Conservation (phyloP, 2,113 vertebrate genomes). For the Nicator chloris region DNA sequence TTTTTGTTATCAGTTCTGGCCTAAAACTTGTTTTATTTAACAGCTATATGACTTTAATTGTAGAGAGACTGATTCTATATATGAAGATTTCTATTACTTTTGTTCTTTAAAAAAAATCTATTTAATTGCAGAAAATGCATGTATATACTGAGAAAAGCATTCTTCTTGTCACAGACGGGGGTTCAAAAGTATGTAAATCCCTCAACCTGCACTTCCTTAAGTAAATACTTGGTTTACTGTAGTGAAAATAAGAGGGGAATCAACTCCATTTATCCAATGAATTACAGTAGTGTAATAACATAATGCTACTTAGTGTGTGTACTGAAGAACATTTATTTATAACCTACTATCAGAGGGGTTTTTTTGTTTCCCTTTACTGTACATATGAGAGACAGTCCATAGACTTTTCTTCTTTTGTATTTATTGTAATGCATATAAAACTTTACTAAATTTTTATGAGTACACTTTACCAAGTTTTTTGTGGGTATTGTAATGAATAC, state of each 20-base stretch:
- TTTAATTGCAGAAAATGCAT: not conserved
- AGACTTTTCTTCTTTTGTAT: not conserved
- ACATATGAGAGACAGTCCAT: not conserved
- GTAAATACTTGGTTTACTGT: not conserved
- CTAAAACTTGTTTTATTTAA: not conserved
- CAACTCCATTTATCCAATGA: not conserved
- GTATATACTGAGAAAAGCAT: not conserved
- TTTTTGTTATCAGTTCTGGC: not conserved
- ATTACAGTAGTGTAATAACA: not conserved
- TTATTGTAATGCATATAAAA: conserved; percentile 1
- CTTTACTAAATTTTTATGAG: conserved; percentile 7
- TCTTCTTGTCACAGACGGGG: not conserved
- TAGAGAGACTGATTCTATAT: not conserved
- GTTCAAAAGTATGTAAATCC: not conserved
- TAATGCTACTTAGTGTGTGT: not conserved
- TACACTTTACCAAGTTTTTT: not conserved
- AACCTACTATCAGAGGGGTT: not conserved
- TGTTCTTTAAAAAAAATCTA: not conserved
- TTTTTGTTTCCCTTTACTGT: not conserved
- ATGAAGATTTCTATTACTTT: not conserved
- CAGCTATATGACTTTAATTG: not conserved
- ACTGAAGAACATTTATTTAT: not conserved
- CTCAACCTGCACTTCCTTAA: not conserved
- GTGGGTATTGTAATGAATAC: not conserved
- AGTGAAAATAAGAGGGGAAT: not conserved